These are phyloP conservation scores for Luehdorfia chinensis DNA, from an alignment of 1,140 invertebrate genomes.

Conservation along the genomic window DNA sequence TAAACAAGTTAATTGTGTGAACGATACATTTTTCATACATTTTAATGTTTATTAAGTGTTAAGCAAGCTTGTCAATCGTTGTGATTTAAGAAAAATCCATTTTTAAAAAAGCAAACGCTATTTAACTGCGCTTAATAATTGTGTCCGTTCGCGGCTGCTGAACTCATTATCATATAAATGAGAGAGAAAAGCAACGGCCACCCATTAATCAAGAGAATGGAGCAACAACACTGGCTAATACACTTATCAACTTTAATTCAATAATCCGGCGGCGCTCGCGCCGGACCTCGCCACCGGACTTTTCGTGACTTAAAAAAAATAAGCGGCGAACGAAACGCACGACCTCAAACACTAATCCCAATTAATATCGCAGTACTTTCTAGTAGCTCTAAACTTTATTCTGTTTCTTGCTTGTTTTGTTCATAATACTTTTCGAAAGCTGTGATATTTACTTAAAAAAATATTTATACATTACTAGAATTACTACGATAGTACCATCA, in stretches of 20 bases:
- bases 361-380: conserved; percentile 59
- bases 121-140: conserved; percentile 70
- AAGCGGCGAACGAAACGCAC: conserved; percentile 56
- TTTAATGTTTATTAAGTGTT: too few species aligned
- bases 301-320: conserved; percentile 67
- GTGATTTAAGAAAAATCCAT: conserved; percentile 18
- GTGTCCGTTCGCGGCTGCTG: conserved; percentile 56
- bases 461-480: too few species aligned
- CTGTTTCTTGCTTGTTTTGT: too few species aligned
- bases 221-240: conserved; percentile 73
- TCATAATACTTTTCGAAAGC: too few species aligned
- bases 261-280: conserved; percentile 54
- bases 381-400: too few species aligned
- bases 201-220: conserved; percentile 72
- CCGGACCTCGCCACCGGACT: conserved; percentile 45
- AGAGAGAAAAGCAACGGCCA: conserved; percentile 72
- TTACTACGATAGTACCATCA: neutral
- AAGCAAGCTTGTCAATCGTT: too few species aligned
- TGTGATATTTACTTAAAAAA: too few species aligned
- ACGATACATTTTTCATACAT: too few species aligned
- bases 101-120: conserved; percentile 61
- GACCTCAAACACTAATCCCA: conserved; percentile 63
- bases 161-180: conserved; percentile 76
- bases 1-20: conserved; percentile 68
- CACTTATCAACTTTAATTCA: conserved; percentile 76